These are phyloP conservation scores for Trichonephila inaurata DNA, from an alignment of 1,140 invertebrate genomes.

Conservation along the genomic window DNA sequence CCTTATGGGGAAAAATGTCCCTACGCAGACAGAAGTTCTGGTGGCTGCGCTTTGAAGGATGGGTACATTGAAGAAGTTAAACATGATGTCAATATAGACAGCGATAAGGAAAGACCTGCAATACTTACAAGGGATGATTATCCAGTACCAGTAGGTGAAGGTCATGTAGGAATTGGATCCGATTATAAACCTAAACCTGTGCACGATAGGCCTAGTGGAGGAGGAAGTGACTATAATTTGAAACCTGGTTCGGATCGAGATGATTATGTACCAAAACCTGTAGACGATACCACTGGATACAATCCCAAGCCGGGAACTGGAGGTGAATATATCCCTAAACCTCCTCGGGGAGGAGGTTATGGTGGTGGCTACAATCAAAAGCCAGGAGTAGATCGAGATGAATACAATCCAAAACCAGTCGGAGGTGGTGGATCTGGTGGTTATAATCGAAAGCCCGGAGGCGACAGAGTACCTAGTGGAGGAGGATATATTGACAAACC, in stretches of 20 bases:
- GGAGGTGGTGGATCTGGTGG: not conserved
- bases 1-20: not conserved
- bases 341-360: not conserved
- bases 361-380: constrained; percentile 11
- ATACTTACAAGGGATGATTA: constrained; percentile 16
- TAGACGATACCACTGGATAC: not conserved
- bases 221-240: constrained; percentile 18
- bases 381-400: constrained; percentile 13
- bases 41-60: not conserved
- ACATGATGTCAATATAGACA: not conserved
- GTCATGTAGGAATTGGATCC: not conserved
- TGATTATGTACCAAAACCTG: constrained; percentile 25
- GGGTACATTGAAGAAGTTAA: constrained; percentile 35
- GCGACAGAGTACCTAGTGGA: not conserved
- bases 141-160: not conserved
- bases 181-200: constrained; percentile 14
- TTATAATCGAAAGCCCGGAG: constrained; percentile 13
- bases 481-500: constrained; percentile 27
- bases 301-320: too few species aligned
- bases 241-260: constrained; percentile 32
- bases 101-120: not conserved
- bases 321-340: not conserved
- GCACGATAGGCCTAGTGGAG: not conserved
- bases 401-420: constrained; percentile 34
- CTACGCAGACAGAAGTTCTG: not conserved